Conservation (phyloP, 2,113 vertebrate genomes). For the Noctilio leporinus region DNA sequence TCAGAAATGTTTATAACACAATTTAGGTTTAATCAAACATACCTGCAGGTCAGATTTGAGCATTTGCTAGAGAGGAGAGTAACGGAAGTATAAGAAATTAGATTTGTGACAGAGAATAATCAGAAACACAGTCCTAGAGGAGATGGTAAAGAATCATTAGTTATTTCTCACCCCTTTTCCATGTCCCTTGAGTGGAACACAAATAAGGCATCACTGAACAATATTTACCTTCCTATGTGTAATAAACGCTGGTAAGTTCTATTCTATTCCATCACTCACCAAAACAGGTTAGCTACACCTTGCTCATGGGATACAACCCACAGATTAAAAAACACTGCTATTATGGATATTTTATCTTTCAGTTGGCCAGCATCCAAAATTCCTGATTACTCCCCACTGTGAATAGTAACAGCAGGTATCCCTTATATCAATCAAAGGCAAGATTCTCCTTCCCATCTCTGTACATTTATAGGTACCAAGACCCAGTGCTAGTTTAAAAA, state of each 20-base stretch:
- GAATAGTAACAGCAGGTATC: neutral
- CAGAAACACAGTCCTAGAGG: neutral
- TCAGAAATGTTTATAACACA: conserved; percentile 15
- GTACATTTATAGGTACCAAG: neutral
- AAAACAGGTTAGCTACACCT: neutral
- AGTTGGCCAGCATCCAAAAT: neutral
- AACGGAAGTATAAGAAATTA: neutral
- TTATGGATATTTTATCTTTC: neutral
- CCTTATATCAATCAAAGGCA: neutral
- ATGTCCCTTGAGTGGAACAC: neutral
- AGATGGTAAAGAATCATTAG: neutral
- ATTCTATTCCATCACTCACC: neutral
- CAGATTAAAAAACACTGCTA: neutral
- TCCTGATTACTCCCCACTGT: neutral
- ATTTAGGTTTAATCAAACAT: neutral
- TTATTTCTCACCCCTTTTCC: neutral
- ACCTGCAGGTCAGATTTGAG: neutral
- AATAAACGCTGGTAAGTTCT: neutral
- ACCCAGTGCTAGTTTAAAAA: neutral
- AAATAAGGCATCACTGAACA: neutral
- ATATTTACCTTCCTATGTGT: neutral
- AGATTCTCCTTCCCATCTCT: neutral
- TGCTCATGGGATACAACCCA: neutral
- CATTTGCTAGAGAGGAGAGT: neutral
- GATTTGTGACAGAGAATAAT: neutral